Evolutionary conservation across 2,113 vertebrate species (phyloP).

Genomic region (Craseonycteris thonglongyai): DNA sequence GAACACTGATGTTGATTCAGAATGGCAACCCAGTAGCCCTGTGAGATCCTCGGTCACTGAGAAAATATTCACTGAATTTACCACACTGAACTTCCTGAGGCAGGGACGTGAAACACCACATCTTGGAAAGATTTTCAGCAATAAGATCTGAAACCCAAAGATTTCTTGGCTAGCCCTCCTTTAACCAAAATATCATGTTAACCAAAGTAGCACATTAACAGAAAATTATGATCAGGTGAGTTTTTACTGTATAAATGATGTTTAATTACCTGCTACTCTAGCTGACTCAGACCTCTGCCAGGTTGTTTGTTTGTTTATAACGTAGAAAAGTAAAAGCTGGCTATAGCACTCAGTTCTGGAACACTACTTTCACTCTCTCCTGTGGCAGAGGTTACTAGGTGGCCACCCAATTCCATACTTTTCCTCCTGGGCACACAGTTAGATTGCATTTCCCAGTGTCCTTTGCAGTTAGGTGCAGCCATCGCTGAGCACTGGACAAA

Average conservation of each 20-base stretch:
- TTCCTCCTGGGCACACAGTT: not conserved
- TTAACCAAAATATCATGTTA: not conserved
- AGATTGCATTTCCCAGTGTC: not conserved
- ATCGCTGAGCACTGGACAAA: not conserved
- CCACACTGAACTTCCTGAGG: not conserved
- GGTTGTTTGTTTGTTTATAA: not conserved
- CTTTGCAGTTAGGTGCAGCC: not conserved
- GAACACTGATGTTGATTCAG: not conserved
- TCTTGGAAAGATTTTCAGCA: slow-evolving; percentile 36
- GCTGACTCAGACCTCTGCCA: not conserved
- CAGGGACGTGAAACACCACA: not conserved
- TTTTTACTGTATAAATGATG: not conserved
- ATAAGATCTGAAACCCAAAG: slow-evolving; percentile 2
- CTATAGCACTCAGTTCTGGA: not conserved
- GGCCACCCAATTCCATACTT: not conserved
- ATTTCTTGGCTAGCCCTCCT: not conserved
- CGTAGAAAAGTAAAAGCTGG: not conserved
- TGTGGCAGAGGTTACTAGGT: not conserved
- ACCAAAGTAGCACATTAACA: not conserved
- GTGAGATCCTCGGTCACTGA: not conserved
- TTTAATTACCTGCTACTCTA: not conserved
- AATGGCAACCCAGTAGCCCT: not conserved
- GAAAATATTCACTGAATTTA: not conserved
- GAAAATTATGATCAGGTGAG: not conserved
- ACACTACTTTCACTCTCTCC: not conserved